Percentiles rank a stretch among this genome's conserved stretches.
Evolutionary conservation across 2,888 invertebrate species (phyloP).

Genomic region (Oxytorus armatus): DNA sequence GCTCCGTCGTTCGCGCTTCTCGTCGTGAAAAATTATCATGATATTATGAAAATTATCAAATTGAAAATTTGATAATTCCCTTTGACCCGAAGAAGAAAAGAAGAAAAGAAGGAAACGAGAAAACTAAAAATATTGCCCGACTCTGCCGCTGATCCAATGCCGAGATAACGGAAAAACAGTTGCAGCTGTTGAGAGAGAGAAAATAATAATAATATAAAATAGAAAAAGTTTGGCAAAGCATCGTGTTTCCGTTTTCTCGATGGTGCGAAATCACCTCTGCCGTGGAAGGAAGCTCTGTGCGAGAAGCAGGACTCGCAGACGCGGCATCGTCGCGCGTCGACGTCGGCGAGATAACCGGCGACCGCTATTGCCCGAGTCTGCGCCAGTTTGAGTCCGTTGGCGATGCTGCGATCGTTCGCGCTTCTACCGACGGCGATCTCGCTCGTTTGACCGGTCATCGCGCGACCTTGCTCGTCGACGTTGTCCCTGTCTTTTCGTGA

Average conservation of each 20-base stretch:
- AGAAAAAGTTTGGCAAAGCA: not conserved
- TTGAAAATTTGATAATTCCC: no score
- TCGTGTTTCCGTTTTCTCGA: slow-evolving; percentile 52
- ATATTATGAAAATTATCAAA: no score
- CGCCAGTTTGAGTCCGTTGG: slow-evolving; percentile 89
- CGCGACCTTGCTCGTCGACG: slow-evolving; percentile 53
- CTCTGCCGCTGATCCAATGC: slow-evolving; percentile 31
- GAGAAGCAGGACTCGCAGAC: slow-evolving; percentile 83
- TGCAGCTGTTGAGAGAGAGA: not conserved
- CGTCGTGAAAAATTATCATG: no score
- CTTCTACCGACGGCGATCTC: slow-evolving; percentile 26
- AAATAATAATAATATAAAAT: not conserved
- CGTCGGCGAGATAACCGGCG: slow-evolving; percentile 88
- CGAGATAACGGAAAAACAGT: slow-evolving; percentile 48
- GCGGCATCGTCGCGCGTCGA: slow-evolving; percentile 85
- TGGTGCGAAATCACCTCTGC: slow-evolving; percentile 86
- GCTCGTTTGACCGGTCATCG: slow-evolving; percentile 26
- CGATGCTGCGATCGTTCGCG: slow-evolving; percentile 86
- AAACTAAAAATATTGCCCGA: slow-evolving; percentile 30
- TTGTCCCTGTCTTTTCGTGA: slow-evolving; percentile 58
- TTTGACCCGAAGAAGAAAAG: no score
- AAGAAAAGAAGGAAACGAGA: not conserved
- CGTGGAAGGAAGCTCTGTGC: slow-evolving; percentile 89
- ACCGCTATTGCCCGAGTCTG: slow-evolving; percentile 91
- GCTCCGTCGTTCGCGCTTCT: no score